Conservation (phyloP, 2,888 invertebrate species). For the Caenorhabditis sp. region DNA sequence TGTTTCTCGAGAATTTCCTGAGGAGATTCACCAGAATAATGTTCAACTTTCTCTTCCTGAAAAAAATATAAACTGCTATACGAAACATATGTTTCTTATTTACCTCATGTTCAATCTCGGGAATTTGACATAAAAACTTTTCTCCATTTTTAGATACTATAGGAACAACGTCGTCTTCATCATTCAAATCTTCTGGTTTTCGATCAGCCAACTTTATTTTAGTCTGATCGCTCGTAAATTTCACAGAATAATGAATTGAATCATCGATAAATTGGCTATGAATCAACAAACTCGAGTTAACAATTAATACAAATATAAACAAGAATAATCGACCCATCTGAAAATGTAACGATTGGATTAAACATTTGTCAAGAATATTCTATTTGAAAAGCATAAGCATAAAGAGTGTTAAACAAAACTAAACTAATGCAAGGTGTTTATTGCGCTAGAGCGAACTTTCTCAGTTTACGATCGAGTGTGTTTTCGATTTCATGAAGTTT, state of each 20-base stretch:
- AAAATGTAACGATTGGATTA: background rate
- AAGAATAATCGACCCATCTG: background rate
- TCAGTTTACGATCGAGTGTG: background rate
- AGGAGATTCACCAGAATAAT: constrained; percentile 28
- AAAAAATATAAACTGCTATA: background rate
- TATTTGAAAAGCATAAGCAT: no score
- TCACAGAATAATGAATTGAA: constrained; percentile 39
- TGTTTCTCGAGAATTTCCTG: constrained; percentile 18
- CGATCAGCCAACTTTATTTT: background rate
- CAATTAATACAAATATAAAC: background rate
- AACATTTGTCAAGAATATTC: background rate
- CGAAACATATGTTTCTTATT: background rate
- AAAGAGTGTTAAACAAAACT: background rate
- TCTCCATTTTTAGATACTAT: constrained; percentile 39
- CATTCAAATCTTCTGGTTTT: background rate
- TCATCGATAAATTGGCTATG: constrained; percentile 30
- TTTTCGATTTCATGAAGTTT: no score
- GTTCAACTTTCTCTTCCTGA: constrained; percentile 13
- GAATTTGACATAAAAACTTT: constrained; percentile 37
- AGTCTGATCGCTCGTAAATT: constrained; percentile 25
- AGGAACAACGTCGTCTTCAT: constrained; percentile 19
- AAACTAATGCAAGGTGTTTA: background rate
- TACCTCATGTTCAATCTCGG: constrained; percentile 21
- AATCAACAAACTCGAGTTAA: background rate
- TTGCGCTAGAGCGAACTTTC: background rate